Percentiles rank a stretch among this genome's conserved stretches.
Conservation (phyloP, 2,797 vertebrate species). For the Prionace glauca region DNA sequence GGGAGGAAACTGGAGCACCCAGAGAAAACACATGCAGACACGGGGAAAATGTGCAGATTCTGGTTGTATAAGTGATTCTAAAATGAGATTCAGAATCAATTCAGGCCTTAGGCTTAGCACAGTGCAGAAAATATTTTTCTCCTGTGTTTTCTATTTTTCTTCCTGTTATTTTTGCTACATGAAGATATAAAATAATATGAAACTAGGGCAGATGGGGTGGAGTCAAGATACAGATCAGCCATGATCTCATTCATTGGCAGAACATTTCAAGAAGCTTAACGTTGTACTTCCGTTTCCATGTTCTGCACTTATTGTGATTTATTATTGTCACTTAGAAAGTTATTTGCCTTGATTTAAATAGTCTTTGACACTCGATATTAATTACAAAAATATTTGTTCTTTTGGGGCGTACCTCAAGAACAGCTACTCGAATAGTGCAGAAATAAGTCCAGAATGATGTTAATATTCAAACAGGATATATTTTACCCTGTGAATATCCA, state of each 20-base stretch:
- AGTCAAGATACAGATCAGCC: background rate
- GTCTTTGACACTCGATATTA: too few relatives aligned
- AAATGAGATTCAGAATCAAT: background rate
- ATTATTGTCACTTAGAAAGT: background rate
- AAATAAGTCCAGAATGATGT: too few relatives aligned
- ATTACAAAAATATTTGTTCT: too few relatives aligned
- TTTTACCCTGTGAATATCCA: too few relatives aligned
- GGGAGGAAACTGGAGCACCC: too few relatives aligned
- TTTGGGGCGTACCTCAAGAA: too few relatives aligned
- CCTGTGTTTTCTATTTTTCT: background rate
- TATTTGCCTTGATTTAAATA: too few relatives aligned
- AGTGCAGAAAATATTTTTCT: background rate
- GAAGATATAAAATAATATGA: background rate
- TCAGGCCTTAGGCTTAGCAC: background rate
- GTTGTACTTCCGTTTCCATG: background rate
- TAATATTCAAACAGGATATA: too few relatives aligned
- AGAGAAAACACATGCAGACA: too few relatives aligned
- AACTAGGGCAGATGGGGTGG: background rate
- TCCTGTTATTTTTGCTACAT: background rate
- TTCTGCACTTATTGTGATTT: background rate
- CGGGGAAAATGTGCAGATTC: too few relatives aligned
- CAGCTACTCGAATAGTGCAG: too few relatives aligned
- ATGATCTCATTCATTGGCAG: background rate
- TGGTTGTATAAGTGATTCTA: background rate
- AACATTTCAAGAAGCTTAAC: background rate